Conservation (phyloP, 2,113 vertebrate species). For the Chelonoidis abingdonii region DNA sequence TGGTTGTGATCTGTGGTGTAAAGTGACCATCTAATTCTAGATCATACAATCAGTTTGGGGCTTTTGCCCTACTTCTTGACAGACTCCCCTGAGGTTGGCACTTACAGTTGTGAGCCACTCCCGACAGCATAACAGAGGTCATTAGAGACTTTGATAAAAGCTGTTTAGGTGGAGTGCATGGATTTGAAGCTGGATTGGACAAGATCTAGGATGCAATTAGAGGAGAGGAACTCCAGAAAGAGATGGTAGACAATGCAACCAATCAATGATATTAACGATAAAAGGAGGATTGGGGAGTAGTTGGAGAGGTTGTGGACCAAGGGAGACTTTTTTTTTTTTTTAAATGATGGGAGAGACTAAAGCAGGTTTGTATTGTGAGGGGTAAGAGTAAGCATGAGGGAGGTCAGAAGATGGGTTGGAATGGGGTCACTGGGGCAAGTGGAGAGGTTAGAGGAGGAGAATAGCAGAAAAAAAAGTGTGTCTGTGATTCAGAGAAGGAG, state of each 20-base stretch:
- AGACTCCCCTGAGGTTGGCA: background rate
- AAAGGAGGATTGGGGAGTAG: background rate
- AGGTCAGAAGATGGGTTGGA: background rate
- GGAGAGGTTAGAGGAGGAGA: background rate
- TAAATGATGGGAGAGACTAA: background rate
- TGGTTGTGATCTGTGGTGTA: background rate
- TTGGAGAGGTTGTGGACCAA: background rate
- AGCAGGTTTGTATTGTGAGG: background rate
- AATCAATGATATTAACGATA: background rate
- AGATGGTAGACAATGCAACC: background rate
- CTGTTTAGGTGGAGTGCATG: background rate
- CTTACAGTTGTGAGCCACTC: background rate
- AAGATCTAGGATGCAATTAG: background rate
- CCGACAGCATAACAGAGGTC: background rate
- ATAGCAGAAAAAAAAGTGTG: background rate
- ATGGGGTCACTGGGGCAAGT: background rate
- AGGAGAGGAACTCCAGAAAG: background rate
- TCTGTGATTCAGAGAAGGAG: background rate
- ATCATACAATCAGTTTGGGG: background rate
- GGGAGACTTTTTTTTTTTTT: background rate
- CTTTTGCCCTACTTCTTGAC: background rate
- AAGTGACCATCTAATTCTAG: background rate
- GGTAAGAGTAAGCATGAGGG: background rate
- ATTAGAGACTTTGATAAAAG: background rate
- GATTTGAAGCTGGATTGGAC: background rate